These are phyloP conservation scores for Callosobruchus maculatus DNA, from an alignment of 2,888 invertebrate genomes.

Conservation along the genomic window DNA sequence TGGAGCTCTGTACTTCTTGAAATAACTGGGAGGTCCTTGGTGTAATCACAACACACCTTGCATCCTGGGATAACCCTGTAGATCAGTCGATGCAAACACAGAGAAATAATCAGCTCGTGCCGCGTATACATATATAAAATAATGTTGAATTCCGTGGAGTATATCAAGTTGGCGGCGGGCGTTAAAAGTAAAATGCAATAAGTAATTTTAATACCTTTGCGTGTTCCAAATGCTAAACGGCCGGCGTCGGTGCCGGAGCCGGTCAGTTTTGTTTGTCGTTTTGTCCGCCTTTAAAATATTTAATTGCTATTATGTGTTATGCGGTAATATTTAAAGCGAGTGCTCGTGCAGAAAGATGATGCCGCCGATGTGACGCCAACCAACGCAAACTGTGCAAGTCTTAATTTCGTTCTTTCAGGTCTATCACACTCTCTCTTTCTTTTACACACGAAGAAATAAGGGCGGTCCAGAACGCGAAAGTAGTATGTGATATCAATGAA, in stretches of 20 bases:
- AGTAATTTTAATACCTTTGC: conserved; percentile 23
- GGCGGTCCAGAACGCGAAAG: no score
- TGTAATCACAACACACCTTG: not conserved
- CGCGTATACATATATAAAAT: not conserved
- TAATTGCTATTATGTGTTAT: conserved; percentile 1
- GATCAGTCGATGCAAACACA: not conserved
- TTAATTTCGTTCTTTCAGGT: not conserved
- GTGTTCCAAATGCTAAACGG: conserved; percentile 18
- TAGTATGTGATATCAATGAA: no score
- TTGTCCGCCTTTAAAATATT: not conserved
- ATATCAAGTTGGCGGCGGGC: conserved; percentile 7
- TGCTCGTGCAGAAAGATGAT: not conserved
- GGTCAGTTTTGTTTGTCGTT: conserved; percentile 5
- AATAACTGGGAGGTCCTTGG: no score
- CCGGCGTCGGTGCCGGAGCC: conserved; percentile 9
- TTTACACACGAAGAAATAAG: no score
- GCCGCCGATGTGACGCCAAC: not conserved
- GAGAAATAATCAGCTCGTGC: not conserved
- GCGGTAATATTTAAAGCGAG: not conserved
- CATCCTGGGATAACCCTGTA: not conserved
- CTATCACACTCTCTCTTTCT: no score
- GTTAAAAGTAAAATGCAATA: conserved; percentile 22
- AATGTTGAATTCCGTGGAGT: not conserved
- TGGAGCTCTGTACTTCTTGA: no score
- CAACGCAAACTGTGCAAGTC: not conserved